Conservation (phyloP, 2,797 vertebrate genomes). For the Siniperca scherzeri region DNA sequence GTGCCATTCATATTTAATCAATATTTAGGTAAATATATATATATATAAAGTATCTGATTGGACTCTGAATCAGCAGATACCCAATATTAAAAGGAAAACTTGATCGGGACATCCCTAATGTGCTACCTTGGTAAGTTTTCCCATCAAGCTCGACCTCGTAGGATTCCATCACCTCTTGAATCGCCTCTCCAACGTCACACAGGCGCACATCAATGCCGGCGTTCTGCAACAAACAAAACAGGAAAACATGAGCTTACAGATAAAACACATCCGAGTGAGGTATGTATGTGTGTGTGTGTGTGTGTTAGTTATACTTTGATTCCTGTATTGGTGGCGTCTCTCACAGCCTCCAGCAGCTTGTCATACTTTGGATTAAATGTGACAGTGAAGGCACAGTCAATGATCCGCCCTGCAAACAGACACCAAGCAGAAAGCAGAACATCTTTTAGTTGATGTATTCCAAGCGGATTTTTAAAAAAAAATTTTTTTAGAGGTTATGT, state of each 20-base stretch:
- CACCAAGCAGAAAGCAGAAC: neutral
- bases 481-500: neutral
- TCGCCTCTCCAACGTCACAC: constrained; percentile 97
- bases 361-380: constrained; percentile 99
- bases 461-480: neutral
- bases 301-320: constrained; percentile 89
- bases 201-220: constrained; percentile 98
- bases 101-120: neutral
- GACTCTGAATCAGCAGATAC: neutral
- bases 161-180: constrained; percentile 99
- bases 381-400: constrained; percentile 99
- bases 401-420: constrained; percentile 92
- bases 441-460: neutral
- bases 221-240: constrained; percentile 83
- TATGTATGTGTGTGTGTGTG: neutral
- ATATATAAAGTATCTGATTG: neutral
- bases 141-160: constrained; percentile 99
- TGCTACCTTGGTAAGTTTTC: constrained; percentile 94
- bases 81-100: neutral
- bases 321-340: constrained; percentile 99
- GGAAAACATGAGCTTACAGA: neutral
- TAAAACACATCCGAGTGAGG: neutral
- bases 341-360: constrained; percentile 97
- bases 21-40: neutral
- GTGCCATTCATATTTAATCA: neutral